These are phyloP conservation scores for Andinoacara biseriatus DNA, from an alignment of 2,113 vertebrate species.

Conservation along the genomic window DNA sequence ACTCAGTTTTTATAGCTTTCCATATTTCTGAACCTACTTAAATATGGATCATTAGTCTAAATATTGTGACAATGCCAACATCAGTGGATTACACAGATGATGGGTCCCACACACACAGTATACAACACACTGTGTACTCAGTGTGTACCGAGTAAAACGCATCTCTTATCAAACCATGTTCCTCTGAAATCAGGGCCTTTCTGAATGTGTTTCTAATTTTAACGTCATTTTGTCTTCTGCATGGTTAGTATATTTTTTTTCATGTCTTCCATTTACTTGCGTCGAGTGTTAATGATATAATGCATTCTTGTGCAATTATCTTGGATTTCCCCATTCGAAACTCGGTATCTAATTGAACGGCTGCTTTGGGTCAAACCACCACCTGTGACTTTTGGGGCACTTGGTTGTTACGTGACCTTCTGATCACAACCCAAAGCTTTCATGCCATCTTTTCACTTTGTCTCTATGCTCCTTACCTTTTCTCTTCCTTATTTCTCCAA, in stretches of 20 bases:
- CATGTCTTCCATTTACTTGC: background rate
- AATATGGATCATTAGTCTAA: background rate
- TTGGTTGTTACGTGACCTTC: background rate
- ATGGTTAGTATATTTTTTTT: background rate
- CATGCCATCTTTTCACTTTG: background rate
- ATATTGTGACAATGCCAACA: background rate
- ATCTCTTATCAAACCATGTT: background rate
- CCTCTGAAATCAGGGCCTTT: background rate
- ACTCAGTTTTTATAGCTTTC: constrained; percentile 6
- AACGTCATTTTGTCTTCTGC: background rate
- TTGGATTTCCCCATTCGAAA: background rate
- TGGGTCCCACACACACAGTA: background rate
- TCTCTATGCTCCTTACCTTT: background rate
- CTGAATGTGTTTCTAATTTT: constrained; percentile 8
- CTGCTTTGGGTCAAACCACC: background rate
- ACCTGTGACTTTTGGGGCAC: background rate
- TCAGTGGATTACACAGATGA: background rate
- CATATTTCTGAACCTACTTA: background rate
- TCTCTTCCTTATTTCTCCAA: background rate
- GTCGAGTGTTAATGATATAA: background rate
- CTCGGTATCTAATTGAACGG: background rate
- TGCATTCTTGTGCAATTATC: background rate
- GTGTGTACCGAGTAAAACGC: background rate
- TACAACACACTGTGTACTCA: background rate
- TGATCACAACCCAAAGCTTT: background rate